Conservation (phyloP, 2,113 vertebrate genomes). For the Aleadryas rufinucha region DNA sequence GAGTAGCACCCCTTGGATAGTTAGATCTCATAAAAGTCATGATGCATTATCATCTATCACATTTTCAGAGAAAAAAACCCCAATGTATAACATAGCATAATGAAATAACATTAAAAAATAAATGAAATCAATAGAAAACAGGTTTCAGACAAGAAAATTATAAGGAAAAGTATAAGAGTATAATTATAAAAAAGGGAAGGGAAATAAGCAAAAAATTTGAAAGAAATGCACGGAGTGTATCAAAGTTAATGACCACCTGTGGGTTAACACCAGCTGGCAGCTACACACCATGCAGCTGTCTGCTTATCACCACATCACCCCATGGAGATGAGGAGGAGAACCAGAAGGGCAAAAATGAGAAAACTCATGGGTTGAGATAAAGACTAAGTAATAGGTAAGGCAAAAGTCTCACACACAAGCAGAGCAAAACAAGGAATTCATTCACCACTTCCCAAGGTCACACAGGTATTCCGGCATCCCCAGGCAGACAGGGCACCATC, state of each 20-base stretch:
- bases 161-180: neutral
- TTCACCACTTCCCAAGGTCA: neutral
- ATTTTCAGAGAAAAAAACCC: neutral
- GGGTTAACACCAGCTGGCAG: neutral
- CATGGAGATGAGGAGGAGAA: neutral
- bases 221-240: neutral
- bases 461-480: neutral
- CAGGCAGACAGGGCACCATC: neutral
- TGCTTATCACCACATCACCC: rapidly evolving
- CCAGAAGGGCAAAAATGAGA: neutral
- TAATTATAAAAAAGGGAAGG: neutral
- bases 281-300: neutral
- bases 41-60: neutral
- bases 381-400: neutral
- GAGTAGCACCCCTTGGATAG: neutral
- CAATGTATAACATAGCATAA: neutral
- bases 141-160: neutral
- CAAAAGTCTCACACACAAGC: neutral
- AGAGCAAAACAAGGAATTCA: neutral
- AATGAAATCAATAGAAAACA: neutral
- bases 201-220: neutral
- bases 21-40: neutral
- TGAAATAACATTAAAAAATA: neutral
- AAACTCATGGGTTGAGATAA: neutral
- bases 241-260: neutral